phyloP scores from a whole-genome alignment of 2,797 vertebrate species.

The Astyanax mexicanus region DNA sequence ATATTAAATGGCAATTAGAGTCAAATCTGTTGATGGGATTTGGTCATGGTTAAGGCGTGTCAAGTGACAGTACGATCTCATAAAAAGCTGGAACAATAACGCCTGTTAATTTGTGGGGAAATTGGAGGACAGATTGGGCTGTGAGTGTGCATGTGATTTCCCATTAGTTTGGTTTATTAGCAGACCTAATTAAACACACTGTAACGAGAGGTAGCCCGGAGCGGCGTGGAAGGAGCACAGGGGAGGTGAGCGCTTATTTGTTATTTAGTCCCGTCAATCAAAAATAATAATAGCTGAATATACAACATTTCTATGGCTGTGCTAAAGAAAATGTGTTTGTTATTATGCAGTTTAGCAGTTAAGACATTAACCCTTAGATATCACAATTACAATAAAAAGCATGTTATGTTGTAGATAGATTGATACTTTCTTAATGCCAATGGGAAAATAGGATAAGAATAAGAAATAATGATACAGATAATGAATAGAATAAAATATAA shows the following conservation, averaged over 20 bases:
- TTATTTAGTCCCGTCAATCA: slow-evolving; percentile 15
- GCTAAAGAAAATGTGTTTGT: neutral
- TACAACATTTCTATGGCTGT: slow-evolving; percentile 1
- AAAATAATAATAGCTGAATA: slow-evolving; percentile 13
- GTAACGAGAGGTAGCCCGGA: slow-evolving; percentile 12
- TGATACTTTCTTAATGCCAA: too few species aligned
- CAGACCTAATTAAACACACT: slow-evolving; percentile 59
- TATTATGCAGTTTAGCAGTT: too few species aligned
- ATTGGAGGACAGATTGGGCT: slow-evolving; percentile 49
- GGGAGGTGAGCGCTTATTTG: neutral
- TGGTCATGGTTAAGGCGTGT: slow-evolving; percentile 56
- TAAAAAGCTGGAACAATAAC: slow-evolving; percentile 48
- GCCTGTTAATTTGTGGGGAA: slow-evolving; percentile 61
- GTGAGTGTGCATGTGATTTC: slow-evolving; percentile 56
- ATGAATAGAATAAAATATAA: too few species aligned
- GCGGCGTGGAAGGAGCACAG: too few species aligned
- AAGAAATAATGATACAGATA: too few species aligned
- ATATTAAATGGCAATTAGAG: slow-evolving; percentile 53
- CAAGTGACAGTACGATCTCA: slow-evolving; percentile 51
- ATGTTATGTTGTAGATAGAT: too few species aligned
- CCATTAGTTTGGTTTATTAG: slow-evolving; percentile 60
- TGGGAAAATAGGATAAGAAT: too few species aligned
- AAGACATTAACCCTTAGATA: neutral
- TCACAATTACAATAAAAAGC: too few species aligned
- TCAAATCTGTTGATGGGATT: slow-evolving; percentile 50